Percentiles rank a stretch among this genome's conserved stretches.
These are phyloP conservation scores for Tadarida brasiliensis DNA, from an alignment of 2,797 vertebrate genomes.

Conservation along the genomic window DNA sequence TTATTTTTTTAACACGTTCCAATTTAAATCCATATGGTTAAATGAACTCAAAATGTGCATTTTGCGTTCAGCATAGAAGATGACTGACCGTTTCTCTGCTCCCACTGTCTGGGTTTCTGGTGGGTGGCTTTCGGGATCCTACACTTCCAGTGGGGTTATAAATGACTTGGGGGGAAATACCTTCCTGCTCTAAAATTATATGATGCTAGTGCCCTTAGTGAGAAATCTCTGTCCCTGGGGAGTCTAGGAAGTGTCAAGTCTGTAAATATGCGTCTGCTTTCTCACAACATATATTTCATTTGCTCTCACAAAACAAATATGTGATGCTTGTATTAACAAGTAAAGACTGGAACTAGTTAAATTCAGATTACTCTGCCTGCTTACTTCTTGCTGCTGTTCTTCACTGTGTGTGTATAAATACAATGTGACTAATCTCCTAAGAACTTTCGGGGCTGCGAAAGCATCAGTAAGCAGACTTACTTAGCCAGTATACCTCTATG, in stretches of 20 bases:
- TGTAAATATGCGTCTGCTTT: neutral
- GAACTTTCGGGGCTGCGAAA: slow-evolving; percentile 46
- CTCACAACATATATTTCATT: neutral
- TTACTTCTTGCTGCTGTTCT: neutral
- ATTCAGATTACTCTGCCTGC: neutral
- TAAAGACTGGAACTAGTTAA: neutral
- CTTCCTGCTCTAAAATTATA: neutral
- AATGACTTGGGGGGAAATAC: neutral
- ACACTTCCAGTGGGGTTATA: neutral
- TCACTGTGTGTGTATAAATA: neutral
- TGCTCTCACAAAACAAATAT: slow-evolving; percentile 11
- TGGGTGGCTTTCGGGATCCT: slow-evolving; percentile 38
- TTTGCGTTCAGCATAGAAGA: slow-evolving; percentile 65
- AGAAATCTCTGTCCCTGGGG: neutral
- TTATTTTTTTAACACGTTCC: slow-evolving; percentile 57
- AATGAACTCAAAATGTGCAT: slow-evolving; percentile 71
- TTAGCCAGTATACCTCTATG: neutral
- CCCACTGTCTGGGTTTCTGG: slow-evolving; percentile 27
- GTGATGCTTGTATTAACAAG: slow-evolving; percentile 19
- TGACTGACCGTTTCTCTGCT: slow-evolving; percentile 40
- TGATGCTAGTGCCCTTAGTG: neutral
- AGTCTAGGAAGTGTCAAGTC: neutral
- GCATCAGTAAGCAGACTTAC: neutral
- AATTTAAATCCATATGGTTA: slow-evolving; percentile 74
- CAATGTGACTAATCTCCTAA: neutral